Conservation (phyloP, 2,113 vertebrate species). For the Ifrita kowaldi region DNA sequence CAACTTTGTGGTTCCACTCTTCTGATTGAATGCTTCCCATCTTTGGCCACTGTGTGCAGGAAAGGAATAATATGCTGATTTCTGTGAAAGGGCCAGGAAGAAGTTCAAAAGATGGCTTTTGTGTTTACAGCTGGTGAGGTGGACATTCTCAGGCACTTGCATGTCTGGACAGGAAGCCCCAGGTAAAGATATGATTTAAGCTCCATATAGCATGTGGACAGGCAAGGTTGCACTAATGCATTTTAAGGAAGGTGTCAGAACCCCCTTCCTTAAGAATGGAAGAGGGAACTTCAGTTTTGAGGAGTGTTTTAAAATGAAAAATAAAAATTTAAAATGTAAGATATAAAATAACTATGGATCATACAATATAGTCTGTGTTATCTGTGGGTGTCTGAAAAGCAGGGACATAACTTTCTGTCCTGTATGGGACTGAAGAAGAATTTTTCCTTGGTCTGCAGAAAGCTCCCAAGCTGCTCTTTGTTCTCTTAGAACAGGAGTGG, state of each 20-base stretch:
- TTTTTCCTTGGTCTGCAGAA: neutral
- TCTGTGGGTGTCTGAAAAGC: neutral
- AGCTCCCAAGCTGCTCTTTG: neutral
- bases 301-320: neutral
- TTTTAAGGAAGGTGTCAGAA: neutral
- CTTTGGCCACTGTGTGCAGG: rapidly evolving
- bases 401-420: neutral
- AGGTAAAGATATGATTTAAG: neutral
- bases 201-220: rapidly evolving
- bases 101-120: neutral
- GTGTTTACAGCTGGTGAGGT: neutral
- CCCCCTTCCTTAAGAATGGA: neutral
- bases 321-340: neutral
- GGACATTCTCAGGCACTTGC: neutral
- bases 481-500: neutral
- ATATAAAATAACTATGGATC: neutral
- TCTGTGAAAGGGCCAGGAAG: neutral
- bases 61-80: neutral
- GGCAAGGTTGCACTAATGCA: neutral
- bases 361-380: neutral
- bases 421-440: neutral
- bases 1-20: neutral
- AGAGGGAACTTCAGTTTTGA: neutral
- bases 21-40: neutral
- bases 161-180: neutral